Percentiles rank a stretch among this genome's conserved stretches.
Conservation (phyloP, 2,113 vertebrate species). For the Sorex araneus region DNA sequence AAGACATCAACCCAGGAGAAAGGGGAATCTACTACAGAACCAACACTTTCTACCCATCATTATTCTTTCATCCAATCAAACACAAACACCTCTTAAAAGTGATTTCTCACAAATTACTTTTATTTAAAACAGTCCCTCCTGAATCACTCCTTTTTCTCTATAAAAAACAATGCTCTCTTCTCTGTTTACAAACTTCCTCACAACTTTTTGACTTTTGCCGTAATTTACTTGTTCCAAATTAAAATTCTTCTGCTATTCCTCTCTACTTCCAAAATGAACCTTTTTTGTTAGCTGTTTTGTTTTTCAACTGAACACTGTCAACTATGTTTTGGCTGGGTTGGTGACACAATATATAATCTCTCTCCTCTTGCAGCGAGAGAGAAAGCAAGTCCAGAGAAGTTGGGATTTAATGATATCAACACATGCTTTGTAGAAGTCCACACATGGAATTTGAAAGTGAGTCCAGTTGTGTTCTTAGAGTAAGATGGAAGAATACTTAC, state of each 20-base stretch:
- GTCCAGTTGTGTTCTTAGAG: fast-evolving
- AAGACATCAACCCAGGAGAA: not conserved
- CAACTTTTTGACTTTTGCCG: not conserved
- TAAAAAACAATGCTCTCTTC: not conserved
- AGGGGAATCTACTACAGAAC: not conserved
- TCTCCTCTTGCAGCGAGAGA: no score
- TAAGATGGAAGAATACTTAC: constrained; percentile 73
- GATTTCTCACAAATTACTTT: not conserved
- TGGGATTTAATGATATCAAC: not conserved
- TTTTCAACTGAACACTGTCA: not conserved
- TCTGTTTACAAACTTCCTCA: not conserved
- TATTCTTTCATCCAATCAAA: not conserved
- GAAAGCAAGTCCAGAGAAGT: fast-evolving
- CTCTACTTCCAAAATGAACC: not conserved
- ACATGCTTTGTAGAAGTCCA: not conserved
- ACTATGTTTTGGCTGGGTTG: not conserved
- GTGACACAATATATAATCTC: no score
- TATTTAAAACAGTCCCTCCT: not conserved
- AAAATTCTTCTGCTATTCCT: not conserved
- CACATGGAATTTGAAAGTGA: not conserved
- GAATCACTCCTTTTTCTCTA: not conserved
- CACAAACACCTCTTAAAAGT: not conserved
- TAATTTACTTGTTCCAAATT: not conserved
- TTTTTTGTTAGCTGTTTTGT: not conserved
- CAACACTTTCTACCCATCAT: not conserved